phyloP scores from a whole-genome alignment of 2,888 invertebrate genomes.

The Tinea pellionella region DNA sequence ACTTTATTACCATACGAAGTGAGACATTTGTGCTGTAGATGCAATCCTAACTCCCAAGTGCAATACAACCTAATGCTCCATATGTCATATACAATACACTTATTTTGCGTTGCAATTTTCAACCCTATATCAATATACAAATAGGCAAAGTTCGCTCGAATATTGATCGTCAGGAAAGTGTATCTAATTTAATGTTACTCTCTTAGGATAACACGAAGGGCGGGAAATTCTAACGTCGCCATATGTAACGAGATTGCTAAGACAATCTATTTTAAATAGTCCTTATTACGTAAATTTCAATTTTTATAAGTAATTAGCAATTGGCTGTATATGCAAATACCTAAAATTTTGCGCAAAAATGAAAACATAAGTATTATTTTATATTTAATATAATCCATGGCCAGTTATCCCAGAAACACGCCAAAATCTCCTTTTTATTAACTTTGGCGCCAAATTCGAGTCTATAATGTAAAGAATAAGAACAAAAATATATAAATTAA shows the following conservation, averaged over 20 bases:
- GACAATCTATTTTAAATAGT: neutral
- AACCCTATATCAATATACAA: neutral
- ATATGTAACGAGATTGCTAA: constrained; percentile 3
- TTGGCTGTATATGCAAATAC: no score
- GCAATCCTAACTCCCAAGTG: constrained; percentile 49
- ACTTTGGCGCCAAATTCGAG: no score
- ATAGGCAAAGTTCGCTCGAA: neutral
- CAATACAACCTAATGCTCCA: constrained; percentile 58
- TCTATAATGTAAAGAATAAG: no score
- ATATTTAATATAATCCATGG: no score
- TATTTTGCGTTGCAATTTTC: neutral
- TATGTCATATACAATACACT: constrained; percentile 37
- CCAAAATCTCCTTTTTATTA: no score
- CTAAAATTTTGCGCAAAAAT: no score
- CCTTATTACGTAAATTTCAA: no score
- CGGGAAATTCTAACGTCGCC: constrained; percentile 2
- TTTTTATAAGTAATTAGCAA: no score
- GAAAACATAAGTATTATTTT: no score
- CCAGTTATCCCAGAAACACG: no score
- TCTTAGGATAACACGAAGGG: constrained; percentile 6
- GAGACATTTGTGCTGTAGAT: constrained; percentile 1
- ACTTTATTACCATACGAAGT: neutral
- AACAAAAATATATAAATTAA: no score
- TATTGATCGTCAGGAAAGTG: neutral
- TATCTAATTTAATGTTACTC: constrained; percentile 1